These are phyloP conservation scores for Martes martes DNA, from an alignment of 2,113 vertebrate species.

Conservation along the genomic window DNA sequence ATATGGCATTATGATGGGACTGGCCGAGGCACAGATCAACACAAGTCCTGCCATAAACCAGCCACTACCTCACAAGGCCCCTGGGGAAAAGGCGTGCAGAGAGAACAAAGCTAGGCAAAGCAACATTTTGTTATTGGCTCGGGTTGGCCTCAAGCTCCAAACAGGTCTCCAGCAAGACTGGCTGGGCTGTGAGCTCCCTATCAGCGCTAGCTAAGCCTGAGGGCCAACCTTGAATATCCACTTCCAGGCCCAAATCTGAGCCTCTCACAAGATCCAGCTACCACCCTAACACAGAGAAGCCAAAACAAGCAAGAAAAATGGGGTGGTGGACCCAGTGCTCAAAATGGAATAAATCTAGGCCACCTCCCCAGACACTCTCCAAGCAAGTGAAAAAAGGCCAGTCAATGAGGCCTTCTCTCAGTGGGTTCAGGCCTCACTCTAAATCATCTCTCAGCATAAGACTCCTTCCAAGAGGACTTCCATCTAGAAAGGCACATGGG, in stretches of 20 bases:
- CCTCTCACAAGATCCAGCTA: neutral
- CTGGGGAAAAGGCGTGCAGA: neutral
- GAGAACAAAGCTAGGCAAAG: conserved; percentile 1
- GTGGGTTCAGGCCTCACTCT: neutral
- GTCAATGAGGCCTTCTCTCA: neutral
- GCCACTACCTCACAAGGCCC: neutral
- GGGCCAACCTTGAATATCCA: neutral
- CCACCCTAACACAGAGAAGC: neutral
- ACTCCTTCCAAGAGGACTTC: neutral
- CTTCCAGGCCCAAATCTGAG: neutral
- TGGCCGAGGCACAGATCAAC: neutral
- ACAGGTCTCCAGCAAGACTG: neutral
- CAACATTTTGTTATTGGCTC: neutral
- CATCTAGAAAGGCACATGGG: neutral
- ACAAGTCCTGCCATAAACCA: neutral
- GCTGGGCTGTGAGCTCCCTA: neutral
- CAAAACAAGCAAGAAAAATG: neutral
- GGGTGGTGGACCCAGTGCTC: neutral
- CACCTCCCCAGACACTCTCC: neutral
- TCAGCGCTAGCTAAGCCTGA: neutral
- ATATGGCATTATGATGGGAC: neutral
- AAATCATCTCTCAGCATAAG: neutral
- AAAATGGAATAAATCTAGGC: neutral
- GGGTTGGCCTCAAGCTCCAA: neutral
- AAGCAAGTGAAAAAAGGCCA: neutral